phyloP scores from a whole-genome alignment of 2,113 vertebrate genomes.

The Petrocephalus zakoni region DNA sequence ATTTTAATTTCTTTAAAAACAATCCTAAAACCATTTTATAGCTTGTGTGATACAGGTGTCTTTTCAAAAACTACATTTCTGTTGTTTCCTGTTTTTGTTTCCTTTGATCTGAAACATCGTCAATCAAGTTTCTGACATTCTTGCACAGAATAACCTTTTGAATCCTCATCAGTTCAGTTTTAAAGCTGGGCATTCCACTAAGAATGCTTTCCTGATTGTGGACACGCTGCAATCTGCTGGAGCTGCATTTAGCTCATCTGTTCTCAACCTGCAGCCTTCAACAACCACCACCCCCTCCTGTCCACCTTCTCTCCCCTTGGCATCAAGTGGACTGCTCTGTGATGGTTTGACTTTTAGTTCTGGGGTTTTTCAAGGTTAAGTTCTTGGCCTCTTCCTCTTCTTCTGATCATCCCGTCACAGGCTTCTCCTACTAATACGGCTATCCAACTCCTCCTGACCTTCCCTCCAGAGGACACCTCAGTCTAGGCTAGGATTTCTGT shows the following conservation, averaged over 20 bases:
- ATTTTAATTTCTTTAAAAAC: constrained; percentile 15
- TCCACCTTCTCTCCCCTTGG: not conserved
- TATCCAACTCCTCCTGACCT: not conserved
- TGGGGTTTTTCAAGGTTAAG: not conserved
- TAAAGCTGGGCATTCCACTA: not conserved
- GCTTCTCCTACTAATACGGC: not conserved
- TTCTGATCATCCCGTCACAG: not conserved
- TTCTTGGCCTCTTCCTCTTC: not conserved
- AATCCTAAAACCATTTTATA: constrained; percentile 18
- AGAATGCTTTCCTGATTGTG: not conserved
- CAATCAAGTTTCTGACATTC: not conserved
- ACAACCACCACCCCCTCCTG: not conserved
- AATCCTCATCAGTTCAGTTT: not conserved
- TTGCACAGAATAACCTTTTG: not conserved
- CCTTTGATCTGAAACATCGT: not conserved
- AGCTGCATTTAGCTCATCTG: not conserved
- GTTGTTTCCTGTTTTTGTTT: not conserved
- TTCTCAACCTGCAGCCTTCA: not conserved
- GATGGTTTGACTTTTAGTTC: not conserved
- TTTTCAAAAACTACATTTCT: constrained; percentile 7
- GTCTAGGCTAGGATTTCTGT: not conserved
- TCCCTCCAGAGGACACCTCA: not conserved
- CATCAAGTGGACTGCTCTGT: not conserved
- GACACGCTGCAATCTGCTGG: not conserved
- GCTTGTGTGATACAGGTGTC: not conserved